phyloP scores from a whole-genome alignment of 2,888 invertebrate species.

The Cataglyphis cursor region DNA sequence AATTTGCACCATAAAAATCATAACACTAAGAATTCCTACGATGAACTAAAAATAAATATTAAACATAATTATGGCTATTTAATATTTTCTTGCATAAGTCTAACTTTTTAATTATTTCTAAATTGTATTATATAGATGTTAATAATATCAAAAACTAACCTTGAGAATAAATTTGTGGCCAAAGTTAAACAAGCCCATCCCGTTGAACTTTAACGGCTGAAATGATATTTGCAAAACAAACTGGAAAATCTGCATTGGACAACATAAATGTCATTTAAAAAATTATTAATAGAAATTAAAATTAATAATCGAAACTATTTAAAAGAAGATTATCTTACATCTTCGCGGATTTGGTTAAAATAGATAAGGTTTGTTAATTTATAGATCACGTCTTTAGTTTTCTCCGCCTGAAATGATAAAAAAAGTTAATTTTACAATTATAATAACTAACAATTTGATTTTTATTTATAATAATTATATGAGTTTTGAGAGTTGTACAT shows the following conservation, averaged over 20 bases:
- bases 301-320: neutral
- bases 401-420: neutral
- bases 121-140: neutral
- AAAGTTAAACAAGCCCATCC: slow-evolving; percentile 15
- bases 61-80: neutral
- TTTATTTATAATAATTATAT: neutral
- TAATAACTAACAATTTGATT: neutral
- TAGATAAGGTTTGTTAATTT: neutral
- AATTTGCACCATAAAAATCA: slow-evolving; percentile 24
- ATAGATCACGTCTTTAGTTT: neutral
- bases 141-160: neutral
- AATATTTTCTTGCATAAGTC: too few species aligned
- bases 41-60: slow-evolving; percentile 25
- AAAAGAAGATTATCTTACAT: neutral
- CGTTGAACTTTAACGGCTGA: slow-evolving; percentile 12
- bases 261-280: neutral
- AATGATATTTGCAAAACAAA: slow-evolving; percentile 27
- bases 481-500: neutral
- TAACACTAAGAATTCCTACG: neutral
- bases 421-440: neutral
- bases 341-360: neutral
- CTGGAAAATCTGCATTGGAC: neutral
- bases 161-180: neutral
- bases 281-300: neutral
- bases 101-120: neutral